A percentile compares a stretch with the other conserved stretches of the same genome.
These are phyloP conservation scores for Caenorhabditis wallacei DNA, from an alignment of 2,888 invertebrate species.

Conservation along the genomic window DNA sequence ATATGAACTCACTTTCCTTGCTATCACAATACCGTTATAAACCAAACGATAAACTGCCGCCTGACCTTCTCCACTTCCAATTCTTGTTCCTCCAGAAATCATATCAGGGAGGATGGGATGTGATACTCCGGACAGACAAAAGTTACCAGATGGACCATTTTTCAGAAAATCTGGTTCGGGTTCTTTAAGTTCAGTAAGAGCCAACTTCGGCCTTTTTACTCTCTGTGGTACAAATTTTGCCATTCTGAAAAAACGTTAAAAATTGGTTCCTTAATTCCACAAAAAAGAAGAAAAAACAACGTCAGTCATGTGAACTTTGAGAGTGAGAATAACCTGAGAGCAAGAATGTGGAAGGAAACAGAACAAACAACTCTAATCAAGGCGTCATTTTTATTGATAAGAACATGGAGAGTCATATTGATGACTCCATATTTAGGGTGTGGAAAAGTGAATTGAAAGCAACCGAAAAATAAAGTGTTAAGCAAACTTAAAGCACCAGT, in stretches of 20 bases:
- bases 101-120: constrained; percentile 25
- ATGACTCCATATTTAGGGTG: constrained; percentile 12
- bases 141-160: constrained; percentile 38
- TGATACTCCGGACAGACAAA: constrained; percentile 9
- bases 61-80: constrained; percentile 46
- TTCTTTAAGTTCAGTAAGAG: neutral
- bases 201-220: constrained; percentile 17
- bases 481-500: constrained; percentile 40
- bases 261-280: neutral
- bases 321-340: neutral
- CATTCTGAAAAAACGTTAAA: neutral
- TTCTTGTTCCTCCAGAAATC: constrained; percentile 23
- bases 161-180: constrained; percentile 5
- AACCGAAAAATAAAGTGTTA: constrained; percentile 32
- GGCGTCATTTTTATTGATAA: constrained; percentile 34
- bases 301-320: neutral
- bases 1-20: constrained; percentile 38
- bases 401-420: constrained; percentile 7
- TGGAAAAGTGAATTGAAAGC: constrained; percentile 29
- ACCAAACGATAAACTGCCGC: constrained; percentile 18
- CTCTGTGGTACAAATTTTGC: neutral
- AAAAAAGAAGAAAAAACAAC: neutral
- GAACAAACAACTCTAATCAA: constrained; percentile 4
- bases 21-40: constrained; percentile 36
- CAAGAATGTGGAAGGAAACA: constrained; percentile 1